Percentiles rank a stretch among this genome's conserved stretches.
phyloP scores from a whole-genome alignment of 1,140 invertebrate genomes.

The Galleria mellonella region DNA sequence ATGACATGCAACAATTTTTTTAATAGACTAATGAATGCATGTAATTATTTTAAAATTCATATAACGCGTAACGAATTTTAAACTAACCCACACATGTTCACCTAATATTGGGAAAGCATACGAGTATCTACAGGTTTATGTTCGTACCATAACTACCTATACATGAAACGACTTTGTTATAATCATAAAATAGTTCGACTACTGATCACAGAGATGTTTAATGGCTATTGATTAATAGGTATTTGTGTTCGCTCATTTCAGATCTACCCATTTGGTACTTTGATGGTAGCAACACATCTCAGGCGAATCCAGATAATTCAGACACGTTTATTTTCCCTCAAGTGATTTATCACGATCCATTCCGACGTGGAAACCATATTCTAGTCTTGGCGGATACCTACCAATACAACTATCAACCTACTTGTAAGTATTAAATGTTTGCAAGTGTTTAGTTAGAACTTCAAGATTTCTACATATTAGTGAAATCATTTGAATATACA shows the following conservation, averaged over 20 bases:
- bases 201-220: background rate
- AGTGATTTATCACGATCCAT: slow-evolving; percentile 95
- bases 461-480: too few species aligned
- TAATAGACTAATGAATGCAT: too few species aligned
- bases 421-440: slow-evolving; percentile 50
- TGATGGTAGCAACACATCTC: slow-evolving; percentile 93
- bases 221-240: background rate
- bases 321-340: slow-evolving; percentile 94
- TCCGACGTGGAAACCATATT: slow-evolving; percentile 90
- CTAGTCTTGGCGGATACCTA: slow-evolving; percentile 88
- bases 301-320: slow-evolving; percentile 85
- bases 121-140: too few species aligned
- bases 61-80: too few species aligned
- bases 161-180: background rate
- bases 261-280: slow-evolving; percentile 97
- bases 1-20: too few species aligned
- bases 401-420: slow-evolving; percentile 75
- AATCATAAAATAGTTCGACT: background rate
- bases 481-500: too few species aligned
- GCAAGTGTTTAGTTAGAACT: too few species aligned
- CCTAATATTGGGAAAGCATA: too few species aligned
- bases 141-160: too few species aligned
- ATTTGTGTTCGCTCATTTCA: slow-evolving; percentile 16
- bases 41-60: too few species aligned
- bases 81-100: too few species aligned